A percentile compares a stretch with the other conserved stretches of the same genome.
These are phyloP conservation scores for Tyria jacobaeae DNA, from an alignment of 2,888 invertebrate genomes.

Conservation along the genomic window DNA sequence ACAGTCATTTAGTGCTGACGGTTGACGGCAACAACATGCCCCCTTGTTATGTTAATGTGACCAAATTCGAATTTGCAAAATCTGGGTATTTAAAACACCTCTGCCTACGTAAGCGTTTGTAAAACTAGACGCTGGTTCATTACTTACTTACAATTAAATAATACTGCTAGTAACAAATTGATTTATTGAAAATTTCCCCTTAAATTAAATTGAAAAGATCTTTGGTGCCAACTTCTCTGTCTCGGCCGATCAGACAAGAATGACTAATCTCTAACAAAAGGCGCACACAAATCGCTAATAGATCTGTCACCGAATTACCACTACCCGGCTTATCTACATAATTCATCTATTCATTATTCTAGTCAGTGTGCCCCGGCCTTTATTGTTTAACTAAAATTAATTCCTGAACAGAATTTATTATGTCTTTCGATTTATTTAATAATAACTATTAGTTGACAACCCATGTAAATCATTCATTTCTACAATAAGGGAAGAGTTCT, in stretches of 20 bases:
- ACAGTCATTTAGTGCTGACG: no score
- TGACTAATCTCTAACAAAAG: conserved; percentile 11
- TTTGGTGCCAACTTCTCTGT: not conserved
- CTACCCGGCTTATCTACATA: conserved; percentile 26
- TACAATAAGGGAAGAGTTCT: no score
- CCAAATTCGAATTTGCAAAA: no score
- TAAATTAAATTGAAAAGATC: conserved; percentile 1
- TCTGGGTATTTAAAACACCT: no score
- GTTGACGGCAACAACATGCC: no score
- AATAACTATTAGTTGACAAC: not conserved
- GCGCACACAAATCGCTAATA: conserved; percentile 35
- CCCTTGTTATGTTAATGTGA: no score
- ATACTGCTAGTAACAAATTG: not conserved
- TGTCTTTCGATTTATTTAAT: conserved; percentile 3
- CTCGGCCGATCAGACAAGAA: conserved; percentile 7
- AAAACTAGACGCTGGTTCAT: no score
- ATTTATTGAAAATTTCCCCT: not conserved
- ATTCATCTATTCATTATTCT: conserved; percentile 37
- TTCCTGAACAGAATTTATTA: conserved; percentile 24
- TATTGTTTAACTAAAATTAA: conserved; percentile 37
- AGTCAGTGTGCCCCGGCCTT: conserved; percentile 15
- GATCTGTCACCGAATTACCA: conserved; percentile 42
- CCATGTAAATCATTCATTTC: not conserved
- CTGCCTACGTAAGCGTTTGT: no score
- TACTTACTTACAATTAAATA: no score